Base-by-base conservation (phyloP, 2,888 invertebrate genomes). In the Dynastes hyllus region DNA sequence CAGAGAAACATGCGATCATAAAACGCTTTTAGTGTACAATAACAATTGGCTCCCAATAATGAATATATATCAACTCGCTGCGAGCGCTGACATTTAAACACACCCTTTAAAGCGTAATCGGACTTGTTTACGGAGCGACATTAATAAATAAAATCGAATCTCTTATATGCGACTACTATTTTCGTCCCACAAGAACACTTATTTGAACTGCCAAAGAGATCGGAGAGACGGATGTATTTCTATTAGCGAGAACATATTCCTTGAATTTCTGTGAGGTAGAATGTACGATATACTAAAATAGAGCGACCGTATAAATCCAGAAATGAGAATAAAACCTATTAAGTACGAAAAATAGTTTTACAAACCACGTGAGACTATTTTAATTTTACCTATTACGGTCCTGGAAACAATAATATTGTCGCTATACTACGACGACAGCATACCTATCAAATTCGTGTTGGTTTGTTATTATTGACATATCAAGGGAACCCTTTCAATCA, bases 21-120 rank as follows among this genome's bases (percentile, higher is more conserved):
- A 71, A 71, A 71, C 37, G 71, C 71, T 71, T 71, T 71, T 58
- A 71, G 71, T 71, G 71, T 71, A 71, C 71, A 70, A 70, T 53
- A 71, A 71, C 71, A 71, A 71, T 71, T 40, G 51, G 58, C 58
- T 37, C 40, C 71, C 55, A 58, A 71, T 71, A 71, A 58, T 58
- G 71, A 55, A 45, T 45, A 71, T 71, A 71, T 71, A 71, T 58
- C 40, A 58, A 55, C 29, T 69, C 37, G 55, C 71, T 9, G 50
- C 71, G 55, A 58, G 16, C 16, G 71, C 37, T 71, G 71, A 71
- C 71, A 58, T 71, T 71, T 71, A 40, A 58, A 71, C 58, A 69
- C 27, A 27, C 50, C 51, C 69, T 69, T 55, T 27, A 51, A 51
- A 22, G 69, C 16, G 69, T 69, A 69, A 69, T 50, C 69, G 69